Conservation (phyloP, 64 coral and sea anemone species). For the Anthopleura sola region DNA sequence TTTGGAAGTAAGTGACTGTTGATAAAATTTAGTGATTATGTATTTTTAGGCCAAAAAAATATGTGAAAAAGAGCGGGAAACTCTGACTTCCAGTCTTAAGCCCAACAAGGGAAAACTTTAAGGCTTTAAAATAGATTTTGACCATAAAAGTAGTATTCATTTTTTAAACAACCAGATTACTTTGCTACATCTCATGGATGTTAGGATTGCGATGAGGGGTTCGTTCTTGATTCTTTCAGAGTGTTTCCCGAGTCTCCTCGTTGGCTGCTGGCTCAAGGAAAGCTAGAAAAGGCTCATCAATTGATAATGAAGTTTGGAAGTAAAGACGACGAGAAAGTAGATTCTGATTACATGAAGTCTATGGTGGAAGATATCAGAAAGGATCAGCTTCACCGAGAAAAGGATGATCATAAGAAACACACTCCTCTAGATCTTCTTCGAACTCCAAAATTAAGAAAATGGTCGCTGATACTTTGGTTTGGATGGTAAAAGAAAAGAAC, state of each 20-base stretch:
- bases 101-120: too few relatives aligned
- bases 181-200: too few relatives aligned
- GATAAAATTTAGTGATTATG: background rate
- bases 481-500: constrained; percentile 47
- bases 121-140: too few relatives aligned
- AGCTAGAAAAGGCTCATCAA: constrained; percentile 25
- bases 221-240: background rate
- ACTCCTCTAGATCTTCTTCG: constrained; percentile 29
- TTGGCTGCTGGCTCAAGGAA: constrained; percentile 31
- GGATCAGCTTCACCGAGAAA: constrained; percentile 22
- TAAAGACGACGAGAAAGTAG: constrained; percentile 8
- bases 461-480: constrained; percentile 27
- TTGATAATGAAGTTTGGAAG: constrained; percentile 28
- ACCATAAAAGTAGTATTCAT: too few relatives aligned
- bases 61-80: background rate
- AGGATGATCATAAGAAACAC: background rate
- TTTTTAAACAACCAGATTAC: too few relatives aligned
- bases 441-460: constrained; percentile 45
- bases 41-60: too few relatives aligned
- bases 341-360: background rate
- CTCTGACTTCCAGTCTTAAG: background rate
- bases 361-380: constrained; percentile 13
- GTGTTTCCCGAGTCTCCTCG: constrained; percentile 44
- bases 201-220: background rate
- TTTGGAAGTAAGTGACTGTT: constrained; percentile 55